Percentiles rank a stretch among this genome's conserved stretches.
These are phyloP conservation scores for Aleiodes sp. DNA, from an alignment of 1,140 invertebrate species.

Conservation along the genomic window DNA sequence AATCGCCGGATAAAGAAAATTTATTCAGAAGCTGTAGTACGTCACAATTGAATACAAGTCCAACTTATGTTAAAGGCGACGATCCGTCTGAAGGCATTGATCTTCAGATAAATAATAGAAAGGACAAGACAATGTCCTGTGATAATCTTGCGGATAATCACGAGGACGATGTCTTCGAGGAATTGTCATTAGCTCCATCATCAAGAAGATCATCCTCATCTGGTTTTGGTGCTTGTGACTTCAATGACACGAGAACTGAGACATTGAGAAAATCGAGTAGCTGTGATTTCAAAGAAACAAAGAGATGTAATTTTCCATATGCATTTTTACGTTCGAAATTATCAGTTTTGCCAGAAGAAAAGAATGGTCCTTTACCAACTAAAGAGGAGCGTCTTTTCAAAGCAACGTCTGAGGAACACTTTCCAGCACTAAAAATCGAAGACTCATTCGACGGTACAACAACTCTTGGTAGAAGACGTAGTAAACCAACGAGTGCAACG, in stretches of 20 bases:
- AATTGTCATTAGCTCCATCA: conserved; percentile 7
- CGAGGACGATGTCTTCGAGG: conserved; percentile 40
- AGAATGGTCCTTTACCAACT: conserved; percentile 51
- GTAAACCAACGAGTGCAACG: conserved; percentile 42
- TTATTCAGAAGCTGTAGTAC: conserved; percentile 81
- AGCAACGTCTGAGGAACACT: conserved; percentile 64
- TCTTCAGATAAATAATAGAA: conserved; percentile 66
- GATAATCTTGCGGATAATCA: conserved; percentile 51
- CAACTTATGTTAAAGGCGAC: conserved; percentile 80
- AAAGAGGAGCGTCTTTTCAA: conserved; percentile 62
- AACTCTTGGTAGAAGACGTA: conserved; percentile 55
- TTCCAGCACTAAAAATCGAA: conserved; percentile 58
- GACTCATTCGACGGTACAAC: conserved; percentile 58
- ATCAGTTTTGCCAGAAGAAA: conserved; percentile 79
- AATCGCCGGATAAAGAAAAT: conserved; percentile 60
- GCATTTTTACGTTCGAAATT: conserved; percentile 80
- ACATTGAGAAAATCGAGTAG: conserved; percentile 57
- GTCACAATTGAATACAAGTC: conserved; percentile 73
- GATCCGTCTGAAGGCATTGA: conserved; percentile 82
- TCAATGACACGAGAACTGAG: conserved; percentile 46
- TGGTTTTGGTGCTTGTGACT: conserved; percentile 51
- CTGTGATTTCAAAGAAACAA: conserved; percentile 62
- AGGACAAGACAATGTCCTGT: conserved; percentile 62
- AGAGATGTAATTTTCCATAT: conserved; percentile 78
- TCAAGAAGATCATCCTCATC: conserved; percentile 40